A percentile compares a stretch with the other conserved stretches of the same genome.
Conservation (phyloP, 1,140 invertebrate species). For the Mylabris phalerata region DNA sequence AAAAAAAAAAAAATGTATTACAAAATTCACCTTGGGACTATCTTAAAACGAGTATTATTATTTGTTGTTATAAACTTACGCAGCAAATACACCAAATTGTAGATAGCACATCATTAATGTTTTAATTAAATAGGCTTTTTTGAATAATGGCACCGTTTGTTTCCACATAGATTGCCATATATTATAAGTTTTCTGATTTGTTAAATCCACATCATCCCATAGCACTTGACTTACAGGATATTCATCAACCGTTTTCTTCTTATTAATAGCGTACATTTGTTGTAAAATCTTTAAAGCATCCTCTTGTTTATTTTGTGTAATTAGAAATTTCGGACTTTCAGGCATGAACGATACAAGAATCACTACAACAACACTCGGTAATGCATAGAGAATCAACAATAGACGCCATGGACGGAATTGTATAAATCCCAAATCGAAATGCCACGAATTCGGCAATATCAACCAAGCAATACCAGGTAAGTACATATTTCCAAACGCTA, state of each 20-base stretch:
- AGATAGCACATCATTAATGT: slow-evolving; percentile 50
- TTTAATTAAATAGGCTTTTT: slow-evolving; percentile 45
- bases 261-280: slow-evolving; percentile 55
- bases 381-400: slow-evolving; percentile 49
- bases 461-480: slow-evolving; percentile 60
- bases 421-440: slow-evolving; percentile 27
- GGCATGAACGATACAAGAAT: slow-evolving; percentile 51
- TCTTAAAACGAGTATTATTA: background rate
- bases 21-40: too few species aligned
- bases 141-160: slow-evolving; percentile 46
- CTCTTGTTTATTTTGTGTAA: slow-evolving; percentile 53
- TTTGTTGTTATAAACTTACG: slow-evolving; percentile 31
- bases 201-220: slow-evolving; percentile 13
- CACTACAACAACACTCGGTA: slow-evolving; percentile 49
- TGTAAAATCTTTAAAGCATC: slow-evolving; percentile 54
- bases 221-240: slow-evolving; percentile 39
- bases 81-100: slow-evolving; percentile 49
- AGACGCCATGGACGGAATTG: slow-evolving; percentile 54
- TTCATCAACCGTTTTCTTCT: slow-evolving; percentile 40
- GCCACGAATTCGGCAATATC: slow-evolving; percentile 50
- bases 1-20: too few species aligned
- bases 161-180: slow-evolving; percentile 39
- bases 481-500: slow-evolving; percentile 58
- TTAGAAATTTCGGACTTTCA: slow-evolving; percentile 72
- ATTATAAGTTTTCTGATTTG: slow-evolving; percentile 13